A percentile compares a stretch with the other conserved stretches of the same genome.
Conservation (phyloP, 1,140 invertebrate species). For the Ptiloglossa arizonensis region DNA sequence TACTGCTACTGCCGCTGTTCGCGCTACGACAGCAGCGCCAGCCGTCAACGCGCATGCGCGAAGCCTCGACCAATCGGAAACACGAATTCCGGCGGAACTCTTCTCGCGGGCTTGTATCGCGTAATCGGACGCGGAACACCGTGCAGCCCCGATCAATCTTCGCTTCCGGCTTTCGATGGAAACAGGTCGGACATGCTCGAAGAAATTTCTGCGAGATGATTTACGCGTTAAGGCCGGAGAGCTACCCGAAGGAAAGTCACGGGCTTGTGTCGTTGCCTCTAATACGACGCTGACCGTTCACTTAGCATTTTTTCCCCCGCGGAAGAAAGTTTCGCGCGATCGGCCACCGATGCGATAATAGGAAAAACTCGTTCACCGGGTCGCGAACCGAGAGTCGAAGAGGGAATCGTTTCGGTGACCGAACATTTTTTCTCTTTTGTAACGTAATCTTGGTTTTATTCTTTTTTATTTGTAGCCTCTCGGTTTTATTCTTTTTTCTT, state of each 20-base stretch:
- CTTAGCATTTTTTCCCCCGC: conserved; percentile 25
- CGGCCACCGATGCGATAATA: not conserved
- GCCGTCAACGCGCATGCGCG: too few relatives aligned
- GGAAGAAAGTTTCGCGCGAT: conserved; percentile 19
- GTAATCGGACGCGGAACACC: conserved; percentile 43
- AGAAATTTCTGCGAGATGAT: conserved; percentile 62
- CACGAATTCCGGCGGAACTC: not conserved
- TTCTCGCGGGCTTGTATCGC: not conserved
- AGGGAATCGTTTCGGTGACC: too few relatives aligned
- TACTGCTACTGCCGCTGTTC: too few relatives aligned
- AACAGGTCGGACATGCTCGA: conserved; percentile 51
- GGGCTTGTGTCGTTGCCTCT: conserved; percentile 28
- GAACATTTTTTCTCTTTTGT: too few relatives aligned
- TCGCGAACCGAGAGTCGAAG: not conserved
- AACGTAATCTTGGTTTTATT: too few relatives aligned
- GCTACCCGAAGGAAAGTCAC: conserved; percentile 51
- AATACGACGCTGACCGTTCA: conserved; percentile 28
- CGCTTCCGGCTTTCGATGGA: conserved; percentile 63
- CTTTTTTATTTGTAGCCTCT: too few relatives aligned
- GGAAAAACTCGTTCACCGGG: not conserved
- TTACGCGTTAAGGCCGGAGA: conserved; percentile 44
- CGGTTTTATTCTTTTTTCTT: too few relatives aligned
- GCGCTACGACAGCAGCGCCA: too few relatives aligned
- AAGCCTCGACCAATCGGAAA: not conserved
- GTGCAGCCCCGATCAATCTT: conserved; percentile 34